Evolutionary conservation across 2,797 vertebrate species (phyloP).

Genomic region (Bradypodion pumilum): DNA sequence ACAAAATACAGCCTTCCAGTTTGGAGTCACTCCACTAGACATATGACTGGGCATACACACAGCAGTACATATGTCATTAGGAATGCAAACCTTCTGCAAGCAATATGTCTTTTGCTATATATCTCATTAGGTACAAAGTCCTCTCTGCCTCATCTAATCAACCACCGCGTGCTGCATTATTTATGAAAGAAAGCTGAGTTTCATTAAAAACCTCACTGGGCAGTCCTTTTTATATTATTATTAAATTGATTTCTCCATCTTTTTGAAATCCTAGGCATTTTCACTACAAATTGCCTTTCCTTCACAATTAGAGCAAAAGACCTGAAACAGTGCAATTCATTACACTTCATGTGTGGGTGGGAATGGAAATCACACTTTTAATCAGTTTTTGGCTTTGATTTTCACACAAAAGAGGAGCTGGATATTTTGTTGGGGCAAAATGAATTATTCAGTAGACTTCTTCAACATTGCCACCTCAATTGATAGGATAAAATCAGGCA

Average conservation of each 20-base stretch:
- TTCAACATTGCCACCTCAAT: conserved; percentile 53
- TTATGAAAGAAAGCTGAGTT: conserved; percentile 73
- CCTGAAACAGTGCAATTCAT: conserved; percentile 47
- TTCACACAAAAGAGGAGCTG: conserved; percentile 62
- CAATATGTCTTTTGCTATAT: conserved; percentile 54
- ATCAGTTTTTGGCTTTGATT: conserved; percentile 55
- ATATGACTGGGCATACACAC: not conserved
- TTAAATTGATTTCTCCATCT: conserved; percentile 48
- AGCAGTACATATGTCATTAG: conserved; percentile 7
- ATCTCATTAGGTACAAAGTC: conserved; percentile 67
- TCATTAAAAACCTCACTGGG: conserved; percentile 66
- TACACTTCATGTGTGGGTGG: not conserved
- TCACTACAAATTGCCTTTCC: conserved; percentile 34
- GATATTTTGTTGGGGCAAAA: conserved; percentile 63
- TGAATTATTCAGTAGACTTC: conserved; percentile 71
- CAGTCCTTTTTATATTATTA: conserved; percentile 37
- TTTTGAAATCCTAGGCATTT: conserved; percentile 54
- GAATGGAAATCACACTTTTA: conserved; percentile 53
- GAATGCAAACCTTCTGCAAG: conserved; percentile 54
- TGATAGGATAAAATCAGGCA: conserved; percentile 67
- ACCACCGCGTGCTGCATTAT: conserved; percentile 69
- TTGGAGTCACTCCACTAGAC: conserved; percentile 3
- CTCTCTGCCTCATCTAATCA: conserved; percentile 63
- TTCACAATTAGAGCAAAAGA: conserved; percentile 45
- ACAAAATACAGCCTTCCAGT: conserved; percentile 28